Evolutionary conservation across 1,140 invertebrate species (phyloP).

Genomic region (Himalopsyche phryganea): DNA sequence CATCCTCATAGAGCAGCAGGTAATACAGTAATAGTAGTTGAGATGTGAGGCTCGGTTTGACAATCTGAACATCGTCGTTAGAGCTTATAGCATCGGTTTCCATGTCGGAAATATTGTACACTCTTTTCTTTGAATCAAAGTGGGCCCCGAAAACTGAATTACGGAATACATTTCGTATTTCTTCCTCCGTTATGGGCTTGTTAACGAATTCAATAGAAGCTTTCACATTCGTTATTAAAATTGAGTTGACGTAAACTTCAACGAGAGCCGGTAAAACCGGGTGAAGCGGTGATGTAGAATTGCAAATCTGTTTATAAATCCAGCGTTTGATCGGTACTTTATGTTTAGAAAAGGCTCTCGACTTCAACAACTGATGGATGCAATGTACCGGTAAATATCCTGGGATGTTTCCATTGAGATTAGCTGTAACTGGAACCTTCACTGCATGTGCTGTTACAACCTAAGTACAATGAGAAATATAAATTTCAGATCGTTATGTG

Average conservation of each 20-base stretch:
- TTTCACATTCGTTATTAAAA: slow-evolving; percentile 75
- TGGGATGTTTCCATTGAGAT: slow-evolving; percentile 81
- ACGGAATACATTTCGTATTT: slow-evolving; percentile 83
- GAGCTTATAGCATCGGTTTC: slow-evolving; percentile 48
- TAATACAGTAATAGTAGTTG: slow-evolving; percentile 92
- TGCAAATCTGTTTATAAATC: slow-evolving; percentile 92
- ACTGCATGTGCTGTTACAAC: slow-evolving; percentile 94
- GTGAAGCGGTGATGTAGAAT: slow-evolving; percentile 82
- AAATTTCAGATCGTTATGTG: background rate
- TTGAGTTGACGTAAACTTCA: slow-evolving; percentile 93
- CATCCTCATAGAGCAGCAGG: slow-evolving; percentile 89
- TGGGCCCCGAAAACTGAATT: slow-evolving; percentile 70
- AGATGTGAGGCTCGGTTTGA: slow-evolving; percentile 73
- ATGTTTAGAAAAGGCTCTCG: slow-evolving; percentile 92
- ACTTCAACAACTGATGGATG: slow-evolving; percentile 94
- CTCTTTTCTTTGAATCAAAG: slow-evolving; percentile 58
- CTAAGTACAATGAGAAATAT: slow-evolving; percentile 45
- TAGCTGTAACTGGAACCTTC: slow-evolving; percentile 89
- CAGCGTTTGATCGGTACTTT: slow-evolving; percentile 92
- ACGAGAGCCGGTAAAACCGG: slow-evolving; percentile 89
- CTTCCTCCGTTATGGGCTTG: slow-evolving; percentile 86
- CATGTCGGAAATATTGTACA: slow-evolving; percentile 43
- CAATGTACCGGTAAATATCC: slow-evolving; percentile 97
- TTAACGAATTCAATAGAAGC: slow-evolving; percentile 73
- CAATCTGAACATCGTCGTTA: slow-evolving; percentile 53